Evolutionary conservation across 2,113 vertebrate species (phyloP).

Genomic region (Sakesphorus luctuosus): DNA sequence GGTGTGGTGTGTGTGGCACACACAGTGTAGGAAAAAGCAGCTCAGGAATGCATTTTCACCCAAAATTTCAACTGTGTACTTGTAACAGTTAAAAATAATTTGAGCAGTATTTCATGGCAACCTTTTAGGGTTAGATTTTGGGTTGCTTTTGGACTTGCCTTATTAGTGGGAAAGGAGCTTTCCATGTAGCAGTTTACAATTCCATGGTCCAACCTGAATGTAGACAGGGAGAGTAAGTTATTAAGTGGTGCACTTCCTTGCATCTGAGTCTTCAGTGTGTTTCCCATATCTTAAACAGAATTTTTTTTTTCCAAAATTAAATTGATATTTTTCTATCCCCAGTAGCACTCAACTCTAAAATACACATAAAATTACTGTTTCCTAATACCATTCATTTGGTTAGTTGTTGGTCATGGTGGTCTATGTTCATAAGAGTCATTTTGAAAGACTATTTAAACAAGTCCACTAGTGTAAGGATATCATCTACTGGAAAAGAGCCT

Average conservation of each 20-base stretch:
- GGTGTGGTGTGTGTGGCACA: background rate
- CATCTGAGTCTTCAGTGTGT: background rate
- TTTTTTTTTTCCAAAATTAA: background rate
- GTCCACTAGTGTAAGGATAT: background rate
- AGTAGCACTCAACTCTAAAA: background rate
- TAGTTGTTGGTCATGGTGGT: background rate
- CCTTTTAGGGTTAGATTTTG: background rate
- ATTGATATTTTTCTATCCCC: background rate
- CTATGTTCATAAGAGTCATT: accelerated
- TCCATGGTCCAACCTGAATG: background rate
- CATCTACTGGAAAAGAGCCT: background rate
- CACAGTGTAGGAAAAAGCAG: background rate
- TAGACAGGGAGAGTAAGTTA: background rate
- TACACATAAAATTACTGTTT: background rate
- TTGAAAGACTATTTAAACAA: background rate
- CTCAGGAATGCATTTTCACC: background rate
- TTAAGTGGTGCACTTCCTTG: background rate
- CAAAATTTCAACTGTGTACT: background rate
- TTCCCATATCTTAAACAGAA: background rate
- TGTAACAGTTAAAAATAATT: background rate
- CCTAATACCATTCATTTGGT: background rate
- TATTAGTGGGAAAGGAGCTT: background rate
- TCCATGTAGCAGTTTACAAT: background rate
- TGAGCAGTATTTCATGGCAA: background rate
- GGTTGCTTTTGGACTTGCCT: background rate